Evolutionary conservation across 2,113 vertebrate species (phyloP).

Genomic region (Rattus rattus): DNA sequence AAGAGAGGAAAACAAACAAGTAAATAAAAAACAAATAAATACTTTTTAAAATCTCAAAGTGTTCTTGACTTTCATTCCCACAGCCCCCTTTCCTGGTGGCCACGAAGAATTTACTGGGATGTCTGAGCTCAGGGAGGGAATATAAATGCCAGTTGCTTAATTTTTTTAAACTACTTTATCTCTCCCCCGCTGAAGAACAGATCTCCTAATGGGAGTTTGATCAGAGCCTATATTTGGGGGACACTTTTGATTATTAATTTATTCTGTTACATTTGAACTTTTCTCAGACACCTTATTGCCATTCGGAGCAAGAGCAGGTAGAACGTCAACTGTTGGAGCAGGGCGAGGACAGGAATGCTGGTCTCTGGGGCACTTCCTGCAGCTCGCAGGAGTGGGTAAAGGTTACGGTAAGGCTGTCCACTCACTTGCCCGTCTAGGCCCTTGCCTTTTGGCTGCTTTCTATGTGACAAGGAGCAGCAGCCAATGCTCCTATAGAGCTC

Average conservation of each 20-base stretch:
- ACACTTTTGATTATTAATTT: background rate
- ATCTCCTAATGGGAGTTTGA: background rate
- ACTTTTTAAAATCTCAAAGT: background rate
- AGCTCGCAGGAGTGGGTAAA: background rate
- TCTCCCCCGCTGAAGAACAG: background rate
- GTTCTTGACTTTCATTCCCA: background rate
- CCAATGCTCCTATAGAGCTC: background rate
- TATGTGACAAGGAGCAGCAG: background rate
- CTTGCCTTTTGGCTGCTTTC: background rate
- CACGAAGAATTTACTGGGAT: background rate
- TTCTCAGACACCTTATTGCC: background rate
- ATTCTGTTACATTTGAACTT: background rate
- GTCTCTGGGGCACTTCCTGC: background rate
- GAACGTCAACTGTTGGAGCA: background rate
- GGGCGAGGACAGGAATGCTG: background rate
- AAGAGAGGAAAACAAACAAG: background rate
- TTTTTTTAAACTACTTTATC: background rate
- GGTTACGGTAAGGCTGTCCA: rapidly evolving
- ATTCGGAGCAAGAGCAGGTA: background rate
- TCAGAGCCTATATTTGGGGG: background rate
- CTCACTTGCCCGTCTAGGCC: background rate
- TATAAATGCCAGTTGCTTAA: background rate
- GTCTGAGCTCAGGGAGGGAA: background rate
- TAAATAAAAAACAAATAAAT: background rate
- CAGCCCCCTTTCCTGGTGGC: background rate